These are phyloP conservation scores for Butorides virescens DNA, from an alignment of 2,113 vertebrate species.

Conservation along the genomic window DNA sequence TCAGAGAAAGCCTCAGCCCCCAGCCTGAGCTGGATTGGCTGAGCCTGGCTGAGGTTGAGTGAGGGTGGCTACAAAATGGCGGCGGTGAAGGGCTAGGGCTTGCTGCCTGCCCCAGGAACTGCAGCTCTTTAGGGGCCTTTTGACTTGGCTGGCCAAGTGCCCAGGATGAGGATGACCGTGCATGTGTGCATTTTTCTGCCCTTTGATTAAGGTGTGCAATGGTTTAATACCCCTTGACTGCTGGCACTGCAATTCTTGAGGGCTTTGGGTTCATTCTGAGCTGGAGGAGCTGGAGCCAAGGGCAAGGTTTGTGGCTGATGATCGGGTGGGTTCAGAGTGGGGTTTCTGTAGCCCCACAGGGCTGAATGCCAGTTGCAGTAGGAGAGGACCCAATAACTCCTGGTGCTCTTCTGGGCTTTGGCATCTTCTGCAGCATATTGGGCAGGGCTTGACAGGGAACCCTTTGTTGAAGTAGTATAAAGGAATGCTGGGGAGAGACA, in stretches of 20 bases:
- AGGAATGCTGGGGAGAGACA: too few relatives aligned
- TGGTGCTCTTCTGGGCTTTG: neutral
- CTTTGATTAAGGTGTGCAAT: fast-evolving
- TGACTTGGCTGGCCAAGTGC: fast-evolving
- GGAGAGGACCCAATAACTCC: neutral
- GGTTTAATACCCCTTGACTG: neutral
- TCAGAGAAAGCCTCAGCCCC: neutral
- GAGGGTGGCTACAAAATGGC: neutral
- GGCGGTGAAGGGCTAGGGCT: fast-evolving
- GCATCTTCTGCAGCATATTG: neutral
- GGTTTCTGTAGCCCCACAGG: neutral
- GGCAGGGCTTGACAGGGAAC: neutral
- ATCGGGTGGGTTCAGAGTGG: neutral
- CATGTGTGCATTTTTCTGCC: fast-evolving
- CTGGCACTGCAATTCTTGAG: fast-evolving
- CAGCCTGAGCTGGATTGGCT: neutral
- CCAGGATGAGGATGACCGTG: neutral
- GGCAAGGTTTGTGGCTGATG: neutral
- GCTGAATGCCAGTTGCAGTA: neutral
- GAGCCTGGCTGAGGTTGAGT: neutral
- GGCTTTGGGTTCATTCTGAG: fast-evolving
- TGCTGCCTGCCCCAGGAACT: fast-evolving
- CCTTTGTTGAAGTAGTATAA: fast-evolving
- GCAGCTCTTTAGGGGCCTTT: fast-evolving
- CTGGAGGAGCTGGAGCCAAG: neutral